Evolutionary conservation across 2,888 invertebrate genomes (phyloP), one percentile per base, ranked within the genome.

Genomic region (Eupsilia transversa): DNA sequence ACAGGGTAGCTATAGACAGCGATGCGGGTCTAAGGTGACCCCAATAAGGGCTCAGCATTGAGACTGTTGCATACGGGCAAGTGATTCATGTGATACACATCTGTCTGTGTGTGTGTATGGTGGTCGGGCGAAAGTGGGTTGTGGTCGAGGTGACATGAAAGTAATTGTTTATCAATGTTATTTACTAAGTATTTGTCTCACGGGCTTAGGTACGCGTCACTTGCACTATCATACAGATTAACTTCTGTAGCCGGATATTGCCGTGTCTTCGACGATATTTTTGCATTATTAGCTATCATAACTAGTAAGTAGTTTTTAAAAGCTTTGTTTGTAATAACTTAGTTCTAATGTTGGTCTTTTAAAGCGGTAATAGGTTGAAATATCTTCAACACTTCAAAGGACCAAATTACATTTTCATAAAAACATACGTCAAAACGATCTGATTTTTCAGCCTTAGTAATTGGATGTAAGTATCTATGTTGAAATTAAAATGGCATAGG

Each of bases 1-100:
- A 71, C 71, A 74, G 79, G 81, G 80, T 80, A n/a, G n/a, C n/a
- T n/a, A n/a, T n/a, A 57, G 54, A 35, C 64, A 71, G 68, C 30
- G 6, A 82, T 82, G 82, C 82, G 82, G 82, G 82, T 14, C 56
- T 76, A 64, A 77, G 85, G 82, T 81, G 82, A 77, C 77, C 85
- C 68, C 72, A 70, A 72, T 82, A 70, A 63, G 85, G 85, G 82
- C 78, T 23, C 27, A 60, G 38, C 85, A 77, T 77, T 69, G 72
- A 80, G 38, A 54, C 30, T 56, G 71, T 65, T 41, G 71, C 56
- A 82, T 82, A 68, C 76, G 82, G 82, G 77, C 41, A 4, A 23
- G 38, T 80, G 76, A 65, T 57, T 75, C 68, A 69, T 57, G n/a
- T 57, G 35, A 82, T 60, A 38, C n/a, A 30, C 66, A 46, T 65